phyloP scores from a whole-genome alignment of 1,140 invertebrate genomes.

The Cyclina sinensis region DNA sequence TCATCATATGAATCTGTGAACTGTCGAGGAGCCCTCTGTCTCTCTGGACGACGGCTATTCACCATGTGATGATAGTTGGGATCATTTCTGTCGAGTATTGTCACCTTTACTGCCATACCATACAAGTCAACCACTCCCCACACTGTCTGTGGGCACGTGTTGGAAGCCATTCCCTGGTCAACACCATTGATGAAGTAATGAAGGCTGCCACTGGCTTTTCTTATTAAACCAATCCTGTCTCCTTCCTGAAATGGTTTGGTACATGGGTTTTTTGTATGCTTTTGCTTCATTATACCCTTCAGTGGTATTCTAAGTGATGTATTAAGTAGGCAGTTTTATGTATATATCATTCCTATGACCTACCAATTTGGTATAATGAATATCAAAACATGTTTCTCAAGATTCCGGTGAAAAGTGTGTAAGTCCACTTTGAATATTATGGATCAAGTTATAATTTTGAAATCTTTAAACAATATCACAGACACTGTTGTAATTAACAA shows the following conservation, averaged over 20 bases:
- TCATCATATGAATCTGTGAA: constrained; percentile 80
- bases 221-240: constrained; percentile 85
- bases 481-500: too few species aligned
- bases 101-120: constrained; percentile 95
- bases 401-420: too few species aligned
- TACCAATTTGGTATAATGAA: too few species aligned
- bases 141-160: constrained; percentile 79
- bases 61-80: constrained; percentile 75
- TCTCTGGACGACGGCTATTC: constrained; percentile 64
- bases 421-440: too few species aligned
- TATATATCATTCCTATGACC: too few species aligned
- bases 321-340: too few species aligned
- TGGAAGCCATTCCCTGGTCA: constrained; percentile 86
- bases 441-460: too few species aligned
- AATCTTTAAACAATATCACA: too few species aligned
- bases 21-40: constrained; percentile 77
- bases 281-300: too few species aligned
- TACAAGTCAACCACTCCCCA: constrained; percentile 87
- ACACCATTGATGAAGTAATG: constrained; percentile 86
- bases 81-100: constrained; percentile 81
- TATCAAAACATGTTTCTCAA: too few species aligned
- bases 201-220: constrained; percentile 82
- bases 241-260: constrained; percentile 85
- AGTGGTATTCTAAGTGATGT: too few species aligned
- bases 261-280: too few species aligned